Evolutionary conservation across 2,113 vertebrate species (phyloP).

Genomic region (Microtus ochrogaster): DNA sequence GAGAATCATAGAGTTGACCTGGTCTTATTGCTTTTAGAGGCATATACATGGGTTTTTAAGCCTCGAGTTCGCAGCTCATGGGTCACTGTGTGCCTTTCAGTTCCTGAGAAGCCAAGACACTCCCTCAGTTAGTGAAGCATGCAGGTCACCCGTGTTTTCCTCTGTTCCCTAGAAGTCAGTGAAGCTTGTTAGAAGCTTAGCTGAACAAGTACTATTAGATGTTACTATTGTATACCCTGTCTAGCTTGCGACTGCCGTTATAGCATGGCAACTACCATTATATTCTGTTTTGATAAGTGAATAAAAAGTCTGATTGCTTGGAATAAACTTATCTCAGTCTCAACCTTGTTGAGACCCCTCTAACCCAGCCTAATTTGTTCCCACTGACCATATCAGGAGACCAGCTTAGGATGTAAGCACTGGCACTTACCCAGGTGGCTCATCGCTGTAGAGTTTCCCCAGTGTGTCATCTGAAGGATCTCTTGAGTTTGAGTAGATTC

Average conservation of each 20-base stretch:
- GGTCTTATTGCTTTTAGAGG: background rate
- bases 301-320: background rate
- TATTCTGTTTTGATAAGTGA: no score
- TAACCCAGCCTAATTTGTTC: background rate
- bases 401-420: background rate
- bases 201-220: background rate
- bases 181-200: background rate
- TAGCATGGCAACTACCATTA: background rate
- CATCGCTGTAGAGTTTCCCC: background rate
- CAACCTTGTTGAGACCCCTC: background rate
- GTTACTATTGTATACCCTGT: background rate
- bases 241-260: background rate
- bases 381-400: background rate
- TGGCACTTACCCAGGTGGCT: background rate
- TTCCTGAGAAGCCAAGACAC: background rate
- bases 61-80: background rate
- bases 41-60: background rate
- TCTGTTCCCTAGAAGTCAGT: background rate
- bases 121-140: background rate
- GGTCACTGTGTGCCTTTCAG: background rate
- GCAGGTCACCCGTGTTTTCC: background rate
- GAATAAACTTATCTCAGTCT: background rate
- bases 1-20: background rate
- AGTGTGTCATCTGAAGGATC: background rate
- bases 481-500: background rate